These are phyloP conservation scores for Campaea margaritaria DNA, from an alignment of 2,888 invertebrate genomes.

Conservation along the genomic window DNA sequence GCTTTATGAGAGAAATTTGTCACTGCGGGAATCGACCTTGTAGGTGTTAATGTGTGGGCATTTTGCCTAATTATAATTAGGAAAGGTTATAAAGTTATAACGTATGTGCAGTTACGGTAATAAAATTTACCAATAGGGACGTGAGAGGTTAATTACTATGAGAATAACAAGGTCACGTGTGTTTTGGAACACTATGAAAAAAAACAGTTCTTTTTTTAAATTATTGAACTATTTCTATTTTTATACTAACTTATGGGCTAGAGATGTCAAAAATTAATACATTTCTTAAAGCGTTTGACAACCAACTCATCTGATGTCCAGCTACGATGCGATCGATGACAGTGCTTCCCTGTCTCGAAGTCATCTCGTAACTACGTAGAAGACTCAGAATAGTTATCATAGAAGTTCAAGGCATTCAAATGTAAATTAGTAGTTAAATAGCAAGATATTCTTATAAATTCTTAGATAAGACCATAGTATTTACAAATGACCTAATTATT, in stretches of 20 bases:
- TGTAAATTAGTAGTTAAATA: background rate
- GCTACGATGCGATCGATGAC: too few relatives aligned
- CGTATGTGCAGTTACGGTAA: slow-evolving; percentile 1
- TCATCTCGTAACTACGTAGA: too few relatives aligned
- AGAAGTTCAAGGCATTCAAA: background rate
- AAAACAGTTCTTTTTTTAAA: too few relatives aligned
- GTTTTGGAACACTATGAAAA: too few relatives aligned
- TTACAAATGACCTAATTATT: background rate
- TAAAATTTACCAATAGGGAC: background rate
- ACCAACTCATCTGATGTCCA: too few relatives aligned
- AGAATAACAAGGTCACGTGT: background rate
- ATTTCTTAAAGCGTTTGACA: too few relatives aligned
- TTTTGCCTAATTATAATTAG: slow-evolving; percentile 23
- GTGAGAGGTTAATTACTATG: background rate
- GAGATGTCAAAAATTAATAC: too few relatives aligned
- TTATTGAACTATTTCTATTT: too few relatives aligned
- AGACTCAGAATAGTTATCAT: background rate
- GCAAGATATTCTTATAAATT: background rate
- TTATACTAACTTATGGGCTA: too few relatives aligned
- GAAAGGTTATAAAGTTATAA: slow-evolving; percentile 19
- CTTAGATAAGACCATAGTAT: background rate
- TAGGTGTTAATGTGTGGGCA: slow-evolving; percentile 33
- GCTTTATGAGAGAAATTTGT: slow-evolving; percentile 54
- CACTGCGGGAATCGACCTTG: slow-evolving; percentile 47
- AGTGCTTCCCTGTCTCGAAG: too few relatives aligned